These are phyloP conservation scores for Macaca fascicularis DNA, from an alignment of 2,113 vertebrate species.

Conservation along the genomic window T2T-MFA8v1.1 NC_088380.1:167871501-167872000, in stretches of 20 bases:
- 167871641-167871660: neutral
- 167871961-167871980: neutral
- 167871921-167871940: neutral
- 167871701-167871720: neutral
- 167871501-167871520: neutral
- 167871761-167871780: neutral
- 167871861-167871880: neutral
- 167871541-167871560: neutral
- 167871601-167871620: neutral
- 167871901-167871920: neutral
- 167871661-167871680: neutral
- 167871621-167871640: neutral
- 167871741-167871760: neutral
- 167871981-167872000: neutral
- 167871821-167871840: neutral
- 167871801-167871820: neutral
- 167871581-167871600: neutral
- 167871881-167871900: neutral
- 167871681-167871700: neutral
- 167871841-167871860: neutral
- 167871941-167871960: constrained; percentile 6
- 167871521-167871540: neutral
- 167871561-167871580: neutral
- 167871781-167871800: neutral
- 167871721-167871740: neutral